phyloP scores from a whole-genome alignment of 1,140 invertebrate species.

The Hyphantria cunea region DNA sequence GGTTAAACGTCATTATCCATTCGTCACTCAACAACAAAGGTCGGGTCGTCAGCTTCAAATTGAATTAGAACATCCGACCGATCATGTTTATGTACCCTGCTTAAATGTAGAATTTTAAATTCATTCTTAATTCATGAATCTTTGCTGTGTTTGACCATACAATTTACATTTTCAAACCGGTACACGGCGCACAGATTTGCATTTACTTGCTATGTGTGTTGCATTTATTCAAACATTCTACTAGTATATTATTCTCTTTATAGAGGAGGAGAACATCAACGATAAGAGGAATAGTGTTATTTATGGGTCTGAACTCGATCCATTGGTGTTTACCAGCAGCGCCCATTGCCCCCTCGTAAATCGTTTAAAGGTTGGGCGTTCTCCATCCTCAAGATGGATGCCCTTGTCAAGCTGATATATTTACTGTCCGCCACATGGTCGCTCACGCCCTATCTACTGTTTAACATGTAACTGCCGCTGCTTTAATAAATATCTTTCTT shows the following conservation, averaged over 20 bases:
- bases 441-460: slow-evolving; percentile 43
- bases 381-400: slow-evolving; percentile 72
- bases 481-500: slow-evolving; percentile 48
- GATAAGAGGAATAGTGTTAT: slow-evolving; percentile 50
- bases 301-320: slow-evolving; percentile 53
- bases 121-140: slow-evolving; percentile 71
- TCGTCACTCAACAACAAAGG: slow-evolving; percentile 48
- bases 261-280: slow-evolving; percentile 16
- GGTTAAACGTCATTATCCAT: slow-evolving; percentile 37
- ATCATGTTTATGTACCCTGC: slow-evolving; percentile 48
- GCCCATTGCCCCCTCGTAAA: slow-evolving; percentile 66
- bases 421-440: slow-evolving; percentile 62
- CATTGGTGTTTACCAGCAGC: slow-evolving; percentile 60
- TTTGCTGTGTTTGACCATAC: slow-evolving; percentile 65
- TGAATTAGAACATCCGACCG: slow-evolving; percentile 58
- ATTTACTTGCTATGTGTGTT: slow-evolving; percentile 60
- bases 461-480: slow-evolving; percentile 52
- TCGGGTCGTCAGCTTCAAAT: slow-evolving; percentile 56
- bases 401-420: slow-evolving; percentile 72
- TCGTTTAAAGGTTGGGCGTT: slow-evolving; percentile 75
- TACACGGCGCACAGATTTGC: slow-evolving; percentile 58
- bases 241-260: slow-evolving; percentile 38
- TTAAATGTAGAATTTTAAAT: slow-evolving; percentile 67
- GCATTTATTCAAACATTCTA: slow-evolving; percentile 38
- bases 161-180: slow-evolving; percentile 73